Evolutionary conservation across 2,888 invertebrate species (phyloP).

Genomic region (Panzeria rudis): DNA sequence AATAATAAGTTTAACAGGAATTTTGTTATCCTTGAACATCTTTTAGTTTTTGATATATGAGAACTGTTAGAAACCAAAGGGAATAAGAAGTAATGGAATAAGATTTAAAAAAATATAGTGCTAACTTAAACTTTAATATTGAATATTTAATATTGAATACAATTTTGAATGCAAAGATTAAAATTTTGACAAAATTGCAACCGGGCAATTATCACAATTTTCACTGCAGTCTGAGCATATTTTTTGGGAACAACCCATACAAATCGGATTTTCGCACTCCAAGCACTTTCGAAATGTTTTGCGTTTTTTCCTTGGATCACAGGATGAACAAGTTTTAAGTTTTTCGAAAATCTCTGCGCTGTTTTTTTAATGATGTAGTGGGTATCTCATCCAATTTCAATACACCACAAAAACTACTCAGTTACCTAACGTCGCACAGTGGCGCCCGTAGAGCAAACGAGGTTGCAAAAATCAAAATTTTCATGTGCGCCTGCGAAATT

Average conservation of each 20-base stretch:
- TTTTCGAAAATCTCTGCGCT: constrained; percentile 3
- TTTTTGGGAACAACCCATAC: no score
- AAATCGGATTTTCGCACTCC: no score
- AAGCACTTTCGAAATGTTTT: no score
- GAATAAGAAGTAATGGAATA: not conserved
- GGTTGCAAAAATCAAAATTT: no score
- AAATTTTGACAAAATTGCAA: constrained; percentile 19
- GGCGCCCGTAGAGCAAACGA: no score
- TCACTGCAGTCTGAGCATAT: no score
- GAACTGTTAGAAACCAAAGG: constrained; percentile 21
- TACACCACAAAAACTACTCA: constrained; percentile 6
- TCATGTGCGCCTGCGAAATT: no score
- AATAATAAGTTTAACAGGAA: no score
- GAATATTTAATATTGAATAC: not conserved
- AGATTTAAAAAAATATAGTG: not conserved
- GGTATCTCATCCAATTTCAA: no score
- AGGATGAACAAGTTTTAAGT: constrained; percentile 1
- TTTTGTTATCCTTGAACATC: no score
- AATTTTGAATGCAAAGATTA: constrained; percentile 5
- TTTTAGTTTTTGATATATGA: no score
- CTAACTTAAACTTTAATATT: not conserved
- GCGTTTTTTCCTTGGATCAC: no score
- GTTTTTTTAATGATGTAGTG: constrained; percentile 1
- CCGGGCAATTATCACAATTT: constrained; percentile 1
- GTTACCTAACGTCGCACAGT: not conserved